phyloP scores from a whole-genome alignment of 1,140 invertebrate species.

The Plectrocnemia conspersa region DNA sequence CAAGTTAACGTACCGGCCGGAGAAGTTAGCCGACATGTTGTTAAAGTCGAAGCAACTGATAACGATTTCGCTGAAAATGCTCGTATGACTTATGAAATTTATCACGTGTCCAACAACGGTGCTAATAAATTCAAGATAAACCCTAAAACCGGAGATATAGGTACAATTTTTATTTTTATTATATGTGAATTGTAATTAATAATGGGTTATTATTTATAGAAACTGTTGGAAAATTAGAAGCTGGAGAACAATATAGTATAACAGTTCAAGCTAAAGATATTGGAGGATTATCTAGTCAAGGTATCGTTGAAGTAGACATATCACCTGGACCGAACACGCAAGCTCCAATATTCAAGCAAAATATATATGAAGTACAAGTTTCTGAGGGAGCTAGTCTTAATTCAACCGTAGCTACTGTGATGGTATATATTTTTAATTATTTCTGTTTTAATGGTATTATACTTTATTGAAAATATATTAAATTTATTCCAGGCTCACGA shows the following conservation, averaged over 20 bases:
- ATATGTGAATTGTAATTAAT: background rate
- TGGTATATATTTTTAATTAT: constrained; percentile 37
- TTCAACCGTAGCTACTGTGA: constrained; percentile 65
- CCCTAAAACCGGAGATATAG: constrained; percentile 69
- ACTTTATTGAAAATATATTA: background rate
- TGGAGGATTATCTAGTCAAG: constrained; percentile 68
- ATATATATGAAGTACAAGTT: constrained; percentile 78
- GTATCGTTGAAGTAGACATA: constrained; percentile 70
- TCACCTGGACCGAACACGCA: constrained; percentile 76
- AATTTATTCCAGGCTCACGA: constrained; percentile 65
- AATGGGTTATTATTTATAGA: constrained; percentile 39
- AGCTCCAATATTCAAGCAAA: constrained; percentile 73
- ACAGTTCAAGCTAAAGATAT: constrained; percentile 75
- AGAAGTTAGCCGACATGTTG: constrained; percentile 68
- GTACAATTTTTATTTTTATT: constrained; percentile 42
- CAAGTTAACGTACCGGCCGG: constrained; percentile 78
- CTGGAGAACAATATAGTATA: constrained; percentile 83
- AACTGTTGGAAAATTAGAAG: constrained; percentile 69
- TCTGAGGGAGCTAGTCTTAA: constrained; percentile 83
- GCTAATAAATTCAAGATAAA: constrained; percentile 80
- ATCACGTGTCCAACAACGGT: constrained; percentile 87
- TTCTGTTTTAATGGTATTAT: background rate
- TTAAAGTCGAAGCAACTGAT: constrained; percentile 70
- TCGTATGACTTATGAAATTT: constrained; percentile 74
- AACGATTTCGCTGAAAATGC: constrained; percentile 82